A percentile compares a stretch with the other conserved stretches of the same genome.
These are phyloP conservation scores for Agriopis aurantiaria DNA, from an alignment of 2,888 invertebrate genomes.

Conservation along the genomic window DNA sequence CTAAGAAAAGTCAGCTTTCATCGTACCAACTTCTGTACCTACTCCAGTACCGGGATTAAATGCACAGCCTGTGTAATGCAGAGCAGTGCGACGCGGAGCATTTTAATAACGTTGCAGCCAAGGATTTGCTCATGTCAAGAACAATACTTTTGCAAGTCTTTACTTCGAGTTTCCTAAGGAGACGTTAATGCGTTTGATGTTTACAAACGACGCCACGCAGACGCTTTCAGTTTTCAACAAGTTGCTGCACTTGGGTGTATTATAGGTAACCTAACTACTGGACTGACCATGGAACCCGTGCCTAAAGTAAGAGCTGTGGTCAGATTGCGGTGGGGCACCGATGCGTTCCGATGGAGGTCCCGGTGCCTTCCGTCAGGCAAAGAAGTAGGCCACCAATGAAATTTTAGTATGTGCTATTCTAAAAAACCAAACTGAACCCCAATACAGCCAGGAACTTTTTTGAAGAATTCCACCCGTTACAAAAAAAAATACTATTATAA, in stretches of 20 bases:
- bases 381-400: too few relatives aligned
- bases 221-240: constrained; percentile 4
- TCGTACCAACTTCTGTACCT: constrained; percentile 10
- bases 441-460: too few relatives aligned
- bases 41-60: constrained; percentile 52
- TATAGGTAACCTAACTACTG: too few relatives aligned
- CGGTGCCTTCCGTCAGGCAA: too few relatives aligned
- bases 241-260: neutral
- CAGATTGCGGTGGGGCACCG: too few relatives aligned
- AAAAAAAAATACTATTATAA: too few relatives aligned
- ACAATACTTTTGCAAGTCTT: constrained; percentile 54
- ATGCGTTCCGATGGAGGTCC: too few relatives aligned
- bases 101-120: constrained; percentile 49
- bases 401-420: too few relatives aligned
- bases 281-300: too few relatives aligned
- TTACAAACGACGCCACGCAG: constrained; percentile 17
- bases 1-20: constrained; percentile 29
- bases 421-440: too few relatives aligned
- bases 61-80: constrained; percentile 54
- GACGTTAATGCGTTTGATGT: constrained; percentile 43
- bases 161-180: constrained; percentile 36
- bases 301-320: too few relatives aligned
- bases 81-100: constrained; percentile 49
- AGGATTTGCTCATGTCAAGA: constrained; percentile 54
- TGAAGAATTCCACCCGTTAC: too few relatives aligned